A percentile compares a stretch with the other conserved stretches of the same genome.
These are phyloP conservation scores for Neuroterus valhalla DNA, from an alignment of 1,140 invertebrate species.

Conservation along the genomic window DNA sequence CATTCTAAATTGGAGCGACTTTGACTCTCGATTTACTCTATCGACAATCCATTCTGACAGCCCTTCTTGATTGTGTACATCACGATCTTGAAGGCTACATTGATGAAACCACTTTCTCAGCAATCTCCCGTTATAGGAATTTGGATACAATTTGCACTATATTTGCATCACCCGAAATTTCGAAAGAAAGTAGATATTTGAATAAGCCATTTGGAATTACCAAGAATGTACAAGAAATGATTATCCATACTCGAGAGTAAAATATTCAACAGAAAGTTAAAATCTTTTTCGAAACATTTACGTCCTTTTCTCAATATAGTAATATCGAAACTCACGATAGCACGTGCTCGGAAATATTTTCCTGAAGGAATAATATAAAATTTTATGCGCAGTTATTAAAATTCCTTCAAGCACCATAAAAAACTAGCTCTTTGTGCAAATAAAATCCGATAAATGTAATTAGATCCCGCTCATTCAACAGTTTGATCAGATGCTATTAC, in stretches of 20 bases:
- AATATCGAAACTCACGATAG: no score
- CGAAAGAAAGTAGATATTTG: no score
- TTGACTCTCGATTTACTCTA: slow-evolving; percentile 17
- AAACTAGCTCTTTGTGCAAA: not conserved
- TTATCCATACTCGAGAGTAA: no score
- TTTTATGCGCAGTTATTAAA: not conserved
- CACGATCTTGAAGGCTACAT: slow-evolving; percentile 5
- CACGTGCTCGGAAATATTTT: not conserved
- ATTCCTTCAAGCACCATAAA: not conserved
- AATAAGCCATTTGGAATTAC: no score
- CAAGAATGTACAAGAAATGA: no score
- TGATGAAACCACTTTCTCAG: not conserved
- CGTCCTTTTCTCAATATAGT: no score
- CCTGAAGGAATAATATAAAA: not conserved
- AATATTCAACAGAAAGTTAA: no score
- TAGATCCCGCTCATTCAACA: no score
- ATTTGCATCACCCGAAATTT: no score
- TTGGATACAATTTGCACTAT: no score
- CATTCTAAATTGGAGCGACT: slow-evolving; percentile 18
- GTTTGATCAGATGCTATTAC: no score
- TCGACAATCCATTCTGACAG: not conserved
- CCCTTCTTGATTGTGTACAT: not conserved
- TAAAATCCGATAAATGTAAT: not conserved
- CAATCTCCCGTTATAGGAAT: not conserved
- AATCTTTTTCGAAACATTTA: no score